Base-by-base conservation (phyloP, 2,113 vertebrate genomes). In the Chloropsis hardwickii region DNA sequence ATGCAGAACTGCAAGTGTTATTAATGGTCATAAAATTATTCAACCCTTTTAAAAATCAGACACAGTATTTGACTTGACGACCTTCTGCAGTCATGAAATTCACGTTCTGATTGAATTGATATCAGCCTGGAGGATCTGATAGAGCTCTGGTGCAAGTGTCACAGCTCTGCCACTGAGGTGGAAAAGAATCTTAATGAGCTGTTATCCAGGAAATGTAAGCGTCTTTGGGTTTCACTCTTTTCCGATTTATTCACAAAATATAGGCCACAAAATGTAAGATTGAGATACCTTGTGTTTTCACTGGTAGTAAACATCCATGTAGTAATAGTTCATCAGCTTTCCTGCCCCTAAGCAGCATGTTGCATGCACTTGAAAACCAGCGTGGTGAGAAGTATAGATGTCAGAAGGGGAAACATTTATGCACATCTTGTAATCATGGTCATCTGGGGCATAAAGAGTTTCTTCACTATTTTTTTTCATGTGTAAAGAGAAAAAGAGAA, bases 11-110 rank as follows among this genome's bases (percentile, higher is more conserved):
- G 69, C 72, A 95, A 96, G 92, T 86, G 86, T 96, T 97, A 92
- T 88, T 93, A 97, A 96, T 88, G 96, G 90, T 93, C 94, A 94
- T 97, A 95, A 97, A 96, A 97, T 97, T 93, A 96, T 86, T 60
- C 93, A 96, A 81, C 82, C 94, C 90, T 94, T 96, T 96, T 93
- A 97, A 96, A 96, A 97, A 94, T 96, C 96, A 95, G 95, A 93
- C 88, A 96, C 85, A 93, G 85, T 93, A 71, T 95, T 96, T 96
- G 95, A 96, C 95, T 94, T 88, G 71, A 88, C 22, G 90, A 97
- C 96, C 95, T 95, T 94, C 90, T 74, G 69, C 90, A 93, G 90
- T 95, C 94, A 93, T 92, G 94, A 95, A 96, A 96, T 90, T 91
- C 93, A 90, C 31, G 2, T 94, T 83, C 79, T 88, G 90, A 96